A percentile compares a stretch with the other conserved stretches of the same genome.
These are phyloP conservation scores for Halcyon leucocephala DNA, from an alignment of 2,797 vertebrate genomes.

Conservation along the genomic window DNA sequence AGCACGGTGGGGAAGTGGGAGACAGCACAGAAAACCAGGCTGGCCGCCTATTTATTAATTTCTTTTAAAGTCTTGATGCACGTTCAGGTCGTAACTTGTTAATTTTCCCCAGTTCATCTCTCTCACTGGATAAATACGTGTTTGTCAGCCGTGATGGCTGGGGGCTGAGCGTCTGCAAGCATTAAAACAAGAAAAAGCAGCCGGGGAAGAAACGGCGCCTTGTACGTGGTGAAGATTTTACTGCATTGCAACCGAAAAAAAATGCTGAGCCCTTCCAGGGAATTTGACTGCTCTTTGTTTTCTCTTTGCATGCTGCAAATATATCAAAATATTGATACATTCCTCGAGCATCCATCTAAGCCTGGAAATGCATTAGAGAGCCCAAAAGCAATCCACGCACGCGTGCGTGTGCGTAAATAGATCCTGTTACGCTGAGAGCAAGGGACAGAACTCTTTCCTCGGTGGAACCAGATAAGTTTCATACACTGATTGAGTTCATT, in stretches of 20 bases:
- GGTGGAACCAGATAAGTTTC: slow-evolving; percentile 35
- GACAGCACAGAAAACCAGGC: not conserved
- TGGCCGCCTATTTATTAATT: not conserved
- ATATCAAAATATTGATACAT: not conserved
- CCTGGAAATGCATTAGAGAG: not conserved
- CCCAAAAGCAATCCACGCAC: not conserved
- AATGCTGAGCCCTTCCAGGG: not conserved
- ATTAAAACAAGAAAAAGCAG: not conserved
- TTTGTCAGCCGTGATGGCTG: not conserved
- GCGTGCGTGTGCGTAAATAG: not conserved
- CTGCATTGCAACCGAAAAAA: not conserved
- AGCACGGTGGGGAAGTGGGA: not conserved
- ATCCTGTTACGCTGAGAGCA: not conserved
- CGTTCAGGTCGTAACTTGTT: not conserved
- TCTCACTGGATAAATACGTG: not conserved
- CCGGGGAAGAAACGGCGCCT: not conserved
- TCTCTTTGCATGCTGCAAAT: not conserved
- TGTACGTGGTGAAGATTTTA: not conserved
- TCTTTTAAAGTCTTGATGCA: not conserved
- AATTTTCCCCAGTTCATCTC: not conserved
- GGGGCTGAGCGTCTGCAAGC: not conserved
- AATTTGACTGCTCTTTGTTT: not conserved
- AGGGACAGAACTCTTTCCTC: slow-evolving; percentile 16
- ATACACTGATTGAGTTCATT: slow-evolving; percentile 68
- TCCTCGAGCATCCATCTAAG: not conserved